phyloP scores from a whole-genome alignment of 2,888 invertebrate species.

The Apomyelois bistriatella region DNA sequence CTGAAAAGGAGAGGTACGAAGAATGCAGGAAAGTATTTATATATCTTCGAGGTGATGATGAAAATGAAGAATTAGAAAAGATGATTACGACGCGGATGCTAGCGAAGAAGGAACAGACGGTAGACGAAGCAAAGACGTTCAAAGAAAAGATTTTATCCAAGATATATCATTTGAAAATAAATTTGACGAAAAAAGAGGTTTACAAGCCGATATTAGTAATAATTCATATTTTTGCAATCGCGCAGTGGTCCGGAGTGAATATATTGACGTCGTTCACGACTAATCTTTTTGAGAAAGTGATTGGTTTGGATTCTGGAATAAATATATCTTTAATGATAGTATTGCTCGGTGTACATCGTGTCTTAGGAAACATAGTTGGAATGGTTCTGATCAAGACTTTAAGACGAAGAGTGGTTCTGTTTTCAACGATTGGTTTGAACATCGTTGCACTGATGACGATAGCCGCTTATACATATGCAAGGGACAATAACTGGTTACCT shows the following conservation, averaged over 20 bases:
- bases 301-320: constrained; percentile 21
- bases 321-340: constrained; percentile 25
- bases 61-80: constrained; percentile 40
- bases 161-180: constrained; percentile 29
- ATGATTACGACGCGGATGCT: constrained; percentile 22
- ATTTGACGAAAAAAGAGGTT: constrained; percentile 28
- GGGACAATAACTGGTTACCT: background rate
- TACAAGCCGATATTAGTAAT: constrained; percentile 36
- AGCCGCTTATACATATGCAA: constrained; percentile 14
- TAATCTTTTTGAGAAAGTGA: constrained; percentile 24
- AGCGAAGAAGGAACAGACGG: constrained; percentile 39
- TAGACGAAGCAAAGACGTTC: constrained; percentile 6
- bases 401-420: constrained; percentile 16
- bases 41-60: constrained; percentile 69
- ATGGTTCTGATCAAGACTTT: constrained; percentile 27
- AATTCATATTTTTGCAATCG: constrained; percentile 32
- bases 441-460: constrained; percentile 9
- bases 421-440: constrained; percentile 14
- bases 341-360: constrained; percentile 26
- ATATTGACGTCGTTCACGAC: constrained; percentile 30
- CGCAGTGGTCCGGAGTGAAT: constrained; percentile 32
- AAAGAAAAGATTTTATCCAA: background rate
- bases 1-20: constrained; percentile 64
- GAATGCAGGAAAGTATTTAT: constrained; percentile 75
- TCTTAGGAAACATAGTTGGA: constrained; percentile 27